Evolutionary conservation across 2,888 invertebrate genomes (phyloP), one percentile per base, ranked within the genome.

Genomic region (Leptinotarsa tumamoca): DNA sequence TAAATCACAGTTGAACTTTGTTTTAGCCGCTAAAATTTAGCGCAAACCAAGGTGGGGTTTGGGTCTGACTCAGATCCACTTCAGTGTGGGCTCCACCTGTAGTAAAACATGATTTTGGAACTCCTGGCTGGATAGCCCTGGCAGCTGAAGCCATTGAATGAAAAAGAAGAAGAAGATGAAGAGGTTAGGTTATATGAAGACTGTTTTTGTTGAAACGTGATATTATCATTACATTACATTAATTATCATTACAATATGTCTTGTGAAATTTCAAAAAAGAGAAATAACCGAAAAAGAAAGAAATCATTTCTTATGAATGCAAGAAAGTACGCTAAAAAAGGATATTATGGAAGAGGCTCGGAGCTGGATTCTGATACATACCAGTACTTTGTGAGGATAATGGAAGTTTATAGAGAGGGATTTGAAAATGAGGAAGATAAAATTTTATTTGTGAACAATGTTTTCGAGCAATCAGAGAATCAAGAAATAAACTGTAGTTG

Each of bases 271-370:
- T 21, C 70, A 73, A 76, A 78, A 43, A 80, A 79, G 52, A 74
- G 70, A 50, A 72, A 78, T 71, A 92, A 91, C 77, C 89, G 90
- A 67, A 93, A 93, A 83, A 92, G 92, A 83, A 92, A 92, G 81
- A 92, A 93, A 85, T 92, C 92, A 33, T 91, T 93, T 81, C 86
- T 94, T 52, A 89, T 92, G 61, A 95, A 94, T 87, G 94, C 94
- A 0, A 93, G 93, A 84, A 95, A 94, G 83, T 94, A 94, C 85
- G 94, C 91, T 0, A 94, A 94, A 82, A 92, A 92, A 81, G 95
- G 95, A 0, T 92, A 91, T 83, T 92, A 91, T 87, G 95, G 95
- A 0, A 90, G 93, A 63, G 95, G 95, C 0, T 91, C 91, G 0
- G 90, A 93, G 82, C 90, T 96, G 70, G 92, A 94, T 50, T 91